These are phyloP conservation scores for Premnoplex brunnescens DNA, from an alignment of 2,797 vertebrate species.

Conservation along the genomic window DNA sequence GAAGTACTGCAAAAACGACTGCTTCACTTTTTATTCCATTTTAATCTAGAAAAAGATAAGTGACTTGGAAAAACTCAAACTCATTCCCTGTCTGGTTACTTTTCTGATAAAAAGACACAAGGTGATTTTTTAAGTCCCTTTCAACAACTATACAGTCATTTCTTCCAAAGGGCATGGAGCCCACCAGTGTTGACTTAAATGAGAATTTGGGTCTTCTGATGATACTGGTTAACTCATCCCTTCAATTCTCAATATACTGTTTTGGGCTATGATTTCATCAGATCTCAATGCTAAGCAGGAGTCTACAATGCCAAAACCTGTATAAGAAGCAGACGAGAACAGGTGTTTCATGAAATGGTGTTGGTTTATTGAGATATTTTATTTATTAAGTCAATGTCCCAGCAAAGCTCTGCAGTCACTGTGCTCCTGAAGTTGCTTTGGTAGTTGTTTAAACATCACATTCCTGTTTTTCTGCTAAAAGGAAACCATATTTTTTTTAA, in stretches of 20 bases:
- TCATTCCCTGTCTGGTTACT: background rate
- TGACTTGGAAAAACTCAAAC: background rate
- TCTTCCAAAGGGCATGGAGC: background rate
- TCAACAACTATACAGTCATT: background rate
- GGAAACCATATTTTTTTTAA: background rate
- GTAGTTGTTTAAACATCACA: background rate
- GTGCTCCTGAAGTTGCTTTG: background rate
- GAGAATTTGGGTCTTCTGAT: background rate
- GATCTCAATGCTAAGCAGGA: background rate
- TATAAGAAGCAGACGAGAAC: conserved; percentile 10
- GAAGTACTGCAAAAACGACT: background rate
- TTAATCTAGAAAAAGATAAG: background rate
- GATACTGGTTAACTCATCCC: background rate
- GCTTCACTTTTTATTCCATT: background rate
- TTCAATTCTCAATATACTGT: background rate
- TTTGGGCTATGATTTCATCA: conserved; percentile 22
- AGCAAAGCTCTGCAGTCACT: background rate
- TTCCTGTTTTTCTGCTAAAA: background rate
- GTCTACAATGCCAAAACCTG: background rate
- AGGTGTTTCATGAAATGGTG: conserved; percentile 32
- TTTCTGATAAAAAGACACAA: conserved; percentile 11
- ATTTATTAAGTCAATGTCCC: background rate
- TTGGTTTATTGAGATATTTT: background rate
- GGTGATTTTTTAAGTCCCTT: conserved; percentile 2
- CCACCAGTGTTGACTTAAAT: background rate